A percentile compares a stretch with the other conserved stretches of the same genome.
Evolutionary conservation across 2,797 vertebrate species (phyloP).

Genomic region (Myripristis jacobus): DNA sequence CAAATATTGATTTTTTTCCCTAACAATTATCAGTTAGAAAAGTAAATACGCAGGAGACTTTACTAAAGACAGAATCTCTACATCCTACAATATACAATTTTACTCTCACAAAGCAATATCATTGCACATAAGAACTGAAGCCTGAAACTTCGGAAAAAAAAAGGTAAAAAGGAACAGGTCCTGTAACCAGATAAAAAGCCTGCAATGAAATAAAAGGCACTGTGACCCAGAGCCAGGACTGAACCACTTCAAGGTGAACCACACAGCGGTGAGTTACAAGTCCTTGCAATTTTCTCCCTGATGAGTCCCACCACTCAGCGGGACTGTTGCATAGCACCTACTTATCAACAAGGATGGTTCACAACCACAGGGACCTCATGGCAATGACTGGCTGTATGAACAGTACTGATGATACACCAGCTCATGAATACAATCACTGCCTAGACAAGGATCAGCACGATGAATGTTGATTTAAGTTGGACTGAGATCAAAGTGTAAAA

Average conservation of each 20-base stretch:
- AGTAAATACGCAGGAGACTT: background rate
- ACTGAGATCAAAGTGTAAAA: background rate
- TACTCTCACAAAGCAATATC: conserved; percentile 17
- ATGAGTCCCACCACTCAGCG: background rate
- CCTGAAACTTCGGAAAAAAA: conserved; percentile 43
- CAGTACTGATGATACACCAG: background rate
- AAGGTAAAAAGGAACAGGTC: conserved; percentile 31
- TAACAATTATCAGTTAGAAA: background rate
- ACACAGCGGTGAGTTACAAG: background rate
- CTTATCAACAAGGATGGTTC: conserved; percentile 6
- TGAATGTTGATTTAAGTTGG: background rate
- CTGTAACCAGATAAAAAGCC: background rate
- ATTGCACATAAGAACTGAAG: conserved; percentile 33
- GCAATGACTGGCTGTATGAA: background rate
- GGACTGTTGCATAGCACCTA: conserved; percentile 28
- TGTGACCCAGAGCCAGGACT: background rate
- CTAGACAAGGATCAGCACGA: background rate
- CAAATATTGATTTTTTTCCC: background rate
- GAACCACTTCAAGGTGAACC: background rate
- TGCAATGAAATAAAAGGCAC: background rate
- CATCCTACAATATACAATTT: background rate
- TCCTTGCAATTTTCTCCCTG: background rate
- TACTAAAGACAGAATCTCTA: no score
- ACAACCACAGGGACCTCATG: background rate
- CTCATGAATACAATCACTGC: background rate